A percentile compares a stretch with the other conserved stretches of the same genome.
These are phyloP conservation scores for Daubentonia madagascariensis DNA, from an alignment of 2,113 vertebrate species.

Conservation along the genomic window DNA sequence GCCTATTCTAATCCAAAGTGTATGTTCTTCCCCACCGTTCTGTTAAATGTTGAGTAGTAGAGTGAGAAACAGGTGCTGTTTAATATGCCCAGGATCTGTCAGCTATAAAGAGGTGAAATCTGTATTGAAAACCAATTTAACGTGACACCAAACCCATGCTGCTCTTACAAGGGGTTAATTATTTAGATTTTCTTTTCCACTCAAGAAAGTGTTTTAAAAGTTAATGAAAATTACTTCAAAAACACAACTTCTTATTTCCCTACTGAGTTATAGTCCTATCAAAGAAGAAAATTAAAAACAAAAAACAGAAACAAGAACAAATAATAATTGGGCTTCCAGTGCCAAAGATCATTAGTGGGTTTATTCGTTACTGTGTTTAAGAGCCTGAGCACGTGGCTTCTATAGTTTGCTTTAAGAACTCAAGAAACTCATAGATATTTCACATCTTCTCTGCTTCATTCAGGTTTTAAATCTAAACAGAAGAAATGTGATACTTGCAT, in stretches of 20 bases:
- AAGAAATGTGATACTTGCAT: neutral
- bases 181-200: neutral
- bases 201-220: constrained; percentile 13
- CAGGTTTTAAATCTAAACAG: neutral
- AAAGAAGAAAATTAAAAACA: constrained; percentile 44
- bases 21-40: neutral
- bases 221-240: constrained; percentile 10
- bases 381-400: neutral
- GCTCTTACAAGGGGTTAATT: constrained; percentile 8
- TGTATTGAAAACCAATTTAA: neutral
- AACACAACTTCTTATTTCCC: neutral
- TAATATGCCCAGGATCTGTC: neutral
- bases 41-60: neutral
- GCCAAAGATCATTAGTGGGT: neutral
- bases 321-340: neutral
- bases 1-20: neutral
- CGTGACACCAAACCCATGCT: neutral
- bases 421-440: neutral
- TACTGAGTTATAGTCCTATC: neutral
- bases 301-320: neutral
- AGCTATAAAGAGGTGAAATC: neutral
- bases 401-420: neutral
- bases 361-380: neutral
- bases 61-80: neutral
- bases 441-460: neutral